Base-by-base conservation (phyloP, 1,140 invertebrate genomes). In the Pogonognathellus flavescens region DNA sequence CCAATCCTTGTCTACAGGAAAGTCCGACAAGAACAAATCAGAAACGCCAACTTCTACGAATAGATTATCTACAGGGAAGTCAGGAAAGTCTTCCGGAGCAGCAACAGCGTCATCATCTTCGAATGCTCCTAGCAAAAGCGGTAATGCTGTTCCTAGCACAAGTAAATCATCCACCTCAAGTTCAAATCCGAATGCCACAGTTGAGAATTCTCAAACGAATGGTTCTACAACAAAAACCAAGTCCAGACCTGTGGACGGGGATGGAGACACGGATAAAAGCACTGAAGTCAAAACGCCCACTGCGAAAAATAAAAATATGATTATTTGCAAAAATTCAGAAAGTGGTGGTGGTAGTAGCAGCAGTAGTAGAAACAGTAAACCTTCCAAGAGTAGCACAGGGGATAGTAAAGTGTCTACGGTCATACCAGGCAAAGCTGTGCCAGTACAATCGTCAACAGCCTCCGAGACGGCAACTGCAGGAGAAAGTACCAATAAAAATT, bases 401-500 rank as follows among this genome's bases (percentile, higher is more conserved):
- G 18, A 31, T 70, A 18, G 1, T 18, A 70, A 70, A 22, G 62
- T 13, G 25, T 41, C 31, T 6, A 81, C 53, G 55, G 18, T n/a
- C 80, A 25, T 81, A 55, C 80, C 80, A 8, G 80, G 80, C 18
- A 81, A 81, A 81, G 50, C 80, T 31, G 80, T 81, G 13, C 80
- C 25, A 81, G 5, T 81, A 20, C n/a, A 18, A 20, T 0, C 80
- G 10, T n/a, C 50, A 7, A 76, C 31, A 76, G 16, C 70, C 9
- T 16, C 62, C 5, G 22, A 31, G 53, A 14, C 53, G 1, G 53
- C 66, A 5, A 31, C 66, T 11, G 66, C 9, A 20, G 70, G 0
- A 50, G 70, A 6, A 31, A 8, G 31, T 1, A 11, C 70, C n/a
- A 50, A 76, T 41, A 76, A 76, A 76, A 76, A 50, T 76, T 11